Conservation (phyloP, 1,140 invertebrate species). For the Bombus superbus region DNA sequence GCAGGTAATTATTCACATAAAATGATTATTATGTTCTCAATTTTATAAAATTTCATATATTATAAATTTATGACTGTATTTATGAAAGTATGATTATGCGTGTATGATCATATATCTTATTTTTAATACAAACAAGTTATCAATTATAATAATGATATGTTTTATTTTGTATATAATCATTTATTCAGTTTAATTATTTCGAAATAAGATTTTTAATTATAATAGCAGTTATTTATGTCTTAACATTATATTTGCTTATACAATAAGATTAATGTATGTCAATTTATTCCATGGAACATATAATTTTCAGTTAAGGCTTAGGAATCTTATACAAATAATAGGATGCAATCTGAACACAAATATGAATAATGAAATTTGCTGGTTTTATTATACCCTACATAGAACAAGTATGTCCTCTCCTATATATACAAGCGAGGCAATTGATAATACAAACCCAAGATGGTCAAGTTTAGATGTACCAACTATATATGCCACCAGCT, state of each 20-base stretch:
- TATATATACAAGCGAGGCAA: slow-evolving; percentile 93
- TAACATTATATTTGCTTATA: neutral
- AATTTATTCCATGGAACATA: neutral
- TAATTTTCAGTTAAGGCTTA: slow-evolving; percentile 85
- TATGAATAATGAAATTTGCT: slow-evolving; percentile 78
- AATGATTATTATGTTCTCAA: slow-evolving; percentile 4
- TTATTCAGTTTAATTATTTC: neutral
- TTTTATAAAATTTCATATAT: neutral
- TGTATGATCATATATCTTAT: neutral
- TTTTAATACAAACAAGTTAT: neutral
- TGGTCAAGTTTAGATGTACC: slow-evolving; percentile 86
- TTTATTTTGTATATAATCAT: neutral
- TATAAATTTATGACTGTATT: neutral
- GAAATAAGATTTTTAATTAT: neutral
- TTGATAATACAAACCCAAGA: slow-evolving; percentile 88
- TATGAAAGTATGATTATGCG: neutral
- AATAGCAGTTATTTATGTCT: neutral
- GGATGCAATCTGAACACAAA: slow-evolving; percentile 84
- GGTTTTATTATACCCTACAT: slow-evolving; percentile 91
- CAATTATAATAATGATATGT: neutral
- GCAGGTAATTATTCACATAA: slow-evolving; percentile 70
- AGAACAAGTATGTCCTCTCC: slow-evolving; percentile 91
- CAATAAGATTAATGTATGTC: neutral
- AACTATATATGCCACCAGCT: slow-evolving; percentile 78
- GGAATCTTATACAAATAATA: slow-evolving; percentile 89